Conservation (phyloP, 2,888 invertebrate species). For the Oscheius sp. region DNA sequence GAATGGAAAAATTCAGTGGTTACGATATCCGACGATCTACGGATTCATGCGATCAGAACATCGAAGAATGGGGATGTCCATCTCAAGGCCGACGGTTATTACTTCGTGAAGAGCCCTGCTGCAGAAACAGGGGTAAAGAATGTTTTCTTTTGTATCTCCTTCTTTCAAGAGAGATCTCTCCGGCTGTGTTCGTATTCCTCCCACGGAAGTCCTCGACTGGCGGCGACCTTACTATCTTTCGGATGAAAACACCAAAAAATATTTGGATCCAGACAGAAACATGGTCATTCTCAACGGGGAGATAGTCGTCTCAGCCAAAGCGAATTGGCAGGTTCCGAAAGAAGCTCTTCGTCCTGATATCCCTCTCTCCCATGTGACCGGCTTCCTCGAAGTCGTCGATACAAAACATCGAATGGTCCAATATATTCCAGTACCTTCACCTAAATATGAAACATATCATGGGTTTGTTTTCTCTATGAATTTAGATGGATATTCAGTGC, state of each 20-base stretch:
- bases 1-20: not conserved
- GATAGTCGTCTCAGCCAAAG: slow-evolving; percentile 57
- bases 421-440: slow-evolving; percentile 75
- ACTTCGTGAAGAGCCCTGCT: slow-evolving; percentile 29
- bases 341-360: slow-evolving; percentile 61
- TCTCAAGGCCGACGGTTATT: slow-evolving; percentile 28
- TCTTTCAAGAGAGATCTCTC: not conserved
- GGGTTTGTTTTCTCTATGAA: slow-evolving; percentile 54
- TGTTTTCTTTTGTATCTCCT: not conserved
- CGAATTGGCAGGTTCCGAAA: slow-evolving; percentile 70
- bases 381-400: slow-evolving; percentile 76
- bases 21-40: not conserved
- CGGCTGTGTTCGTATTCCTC: slow-evolving; percentile 7
- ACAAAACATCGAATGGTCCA: slow-evolving; percentile 72
- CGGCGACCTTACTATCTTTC: slow-evolving; percentile 38
- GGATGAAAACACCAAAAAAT: slow-evolving; percentile 28
- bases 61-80: not conserved
- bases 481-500: slow-evolving; percentile 46
- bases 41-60: slow-evolving; percentile 3
- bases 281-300: slow-evolving; percentile 34
- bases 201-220: slow-evolving; percentile 17
- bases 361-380: slow-evolving; percentile 66
- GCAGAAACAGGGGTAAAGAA: not conserved
- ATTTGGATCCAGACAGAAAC: slow-evolving; percentile 33
- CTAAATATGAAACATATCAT: slow-evolving; percentile 70